Evolutionary conservation across 2,113 vertebrate genomes (phyloP).

Genomic region (Rhinopithecus roxellana): DNA sequence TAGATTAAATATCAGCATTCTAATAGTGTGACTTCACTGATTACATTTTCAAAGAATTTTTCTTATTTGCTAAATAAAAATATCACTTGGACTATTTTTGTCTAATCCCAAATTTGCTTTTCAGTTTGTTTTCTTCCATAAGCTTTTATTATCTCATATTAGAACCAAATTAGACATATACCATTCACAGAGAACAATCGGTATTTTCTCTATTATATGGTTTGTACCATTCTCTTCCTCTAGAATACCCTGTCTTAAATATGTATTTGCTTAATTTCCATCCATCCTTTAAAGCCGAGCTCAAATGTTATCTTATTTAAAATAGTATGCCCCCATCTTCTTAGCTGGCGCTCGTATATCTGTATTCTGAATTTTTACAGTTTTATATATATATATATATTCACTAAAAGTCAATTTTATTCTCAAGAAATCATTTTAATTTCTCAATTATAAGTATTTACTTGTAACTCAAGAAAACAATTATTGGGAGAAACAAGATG

Average conservation of each 20-base stretch:
- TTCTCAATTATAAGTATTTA: neutral
- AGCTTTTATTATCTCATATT: neutral
- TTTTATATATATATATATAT: neutral
- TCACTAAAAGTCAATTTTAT: neutral
- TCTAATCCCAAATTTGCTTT: neutral
- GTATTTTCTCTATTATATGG: neutral
- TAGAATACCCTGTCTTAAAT: neutral
- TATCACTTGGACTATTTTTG: neutral
- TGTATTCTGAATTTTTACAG: neutral
- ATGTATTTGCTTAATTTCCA: neutral
- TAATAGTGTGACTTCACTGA: neutral
- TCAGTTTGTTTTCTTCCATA: neutral
- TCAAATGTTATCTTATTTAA: neutral
- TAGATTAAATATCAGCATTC: neutral
- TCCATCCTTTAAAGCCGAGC: neutral
- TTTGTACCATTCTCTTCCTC: neutral
- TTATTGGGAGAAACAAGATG: neutral
- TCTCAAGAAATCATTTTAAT: neutral
- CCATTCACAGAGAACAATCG: neutral
- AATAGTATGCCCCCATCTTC: neutral
- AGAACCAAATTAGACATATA: neutral
- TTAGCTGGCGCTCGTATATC: neutral
- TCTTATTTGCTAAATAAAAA: neutral
- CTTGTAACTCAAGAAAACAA: neutral
- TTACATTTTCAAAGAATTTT: neutral